Conservation (phyloP, 2,888 invertebrate genomes). For the Aphrophora alni region DNA sequence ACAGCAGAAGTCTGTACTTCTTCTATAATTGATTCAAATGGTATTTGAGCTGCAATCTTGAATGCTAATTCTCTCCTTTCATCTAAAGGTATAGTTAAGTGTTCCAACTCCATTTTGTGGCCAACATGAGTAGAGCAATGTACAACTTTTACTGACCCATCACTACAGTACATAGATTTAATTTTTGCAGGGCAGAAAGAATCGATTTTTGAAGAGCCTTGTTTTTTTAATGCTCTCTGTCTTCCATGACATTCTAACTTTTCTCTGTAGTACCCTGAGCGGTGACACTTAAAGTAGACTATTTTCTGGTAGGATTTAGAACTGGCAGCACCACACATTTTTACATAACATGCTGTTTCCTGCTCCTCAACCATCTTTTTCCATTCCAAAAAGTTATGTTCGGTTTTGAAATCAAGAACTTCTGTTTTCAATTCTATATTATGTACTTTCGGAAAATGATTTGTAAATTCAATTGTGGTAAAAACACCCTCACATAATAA, state of each 20-base stretch:
- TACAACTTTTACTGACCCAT: not conserved
- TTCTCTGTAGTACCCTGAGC: conserved; percentile 10
- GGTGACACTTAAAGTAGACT: conserved; percentile 6
- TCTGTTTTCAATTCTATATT: conserved; percentile 11
- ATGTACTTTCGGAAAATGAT: not conserved
- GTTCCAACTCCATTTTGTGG: conserved; percentile 1
- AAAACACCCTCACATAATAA: not conserved
- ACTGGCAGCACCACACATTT: not conserved
- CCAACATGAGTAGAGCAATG: conserved; percentile 22
- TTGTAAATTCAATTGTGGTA: not conserved
- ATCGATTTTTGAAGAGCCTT: conserved; percentile 19
- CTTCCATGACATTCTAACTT: not conserved
- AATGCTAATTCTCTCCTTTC: not conserved
- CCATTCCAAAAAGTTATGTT: not conserved
- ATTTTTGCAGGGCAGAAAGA: conserved; percentile 15
- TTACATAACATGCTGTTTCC: conserved; percentile 18
- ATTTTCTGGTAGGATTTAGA: not conserved
- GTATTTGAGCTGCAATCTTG: not conserved
- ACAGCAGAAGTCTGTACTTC: not conserved
- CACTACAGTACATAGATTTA: not conserved
- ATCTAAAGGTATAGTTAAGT: conserved; percentile 14
- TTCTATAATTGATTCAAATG: conserved; percentile 16
- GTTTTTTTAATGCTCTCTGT: conserved; percentile 9
- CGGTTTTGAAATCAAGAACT: not conserved
- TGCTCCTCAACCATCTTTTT: conserved; percentile 6